Conservation (phyloP, 2,797 vertebrate species). For the Pipistrellus pipistrellus region DNA sequence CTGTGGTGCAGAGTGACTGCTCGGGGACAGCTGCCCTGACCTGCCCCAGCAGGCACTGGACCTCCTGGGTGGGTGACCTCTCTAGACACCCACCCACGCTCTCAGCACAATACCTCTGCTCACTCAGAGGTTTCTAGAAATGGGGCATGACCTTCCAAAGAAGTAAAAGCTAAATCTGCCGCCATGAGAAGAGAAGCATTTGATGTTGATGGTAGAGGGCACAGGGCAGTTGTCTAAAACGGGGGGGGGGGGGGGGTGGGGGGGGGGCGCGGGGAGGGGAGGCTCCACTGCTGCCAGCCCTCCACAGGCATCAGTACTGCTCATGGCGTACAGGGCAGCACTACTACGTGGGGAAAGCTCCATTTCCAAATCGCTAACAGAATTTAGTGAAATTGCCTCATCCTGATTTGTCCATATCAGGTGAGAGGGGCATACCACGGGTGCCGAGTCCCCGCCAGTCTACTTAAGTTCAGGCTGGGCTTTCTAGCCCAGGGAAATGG, state of each 20-base stretch:
- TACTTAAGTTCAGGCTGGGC: neutral
- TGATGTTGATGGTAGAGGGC: neutral
- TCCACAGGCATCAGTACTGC: neutral
- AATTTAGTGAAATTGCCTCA: neutral
- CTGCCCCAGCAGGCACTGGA: neutral
- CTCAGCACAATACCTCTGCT: neutral
- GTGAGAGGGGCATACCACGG: neutral
- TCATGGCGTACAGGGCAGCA: neutral
- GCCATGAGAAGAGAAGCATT: neutral
- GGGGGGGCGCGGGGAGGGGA: too few relatives aligned
- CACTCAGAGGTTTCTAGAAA: conserved; percentile 6
- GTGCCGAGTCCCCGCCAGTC: neutral
- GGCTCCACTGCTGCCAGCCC: neutral
- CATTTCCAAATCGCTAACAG: neutral
- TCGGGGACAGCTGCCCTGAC: conserved; percentile 46
- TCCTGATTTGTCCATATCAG: neutral
- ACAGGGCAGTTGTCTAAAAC: neutral
- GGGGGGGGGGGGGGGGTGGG: neutral
- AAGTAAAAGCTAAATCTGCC: neutral
- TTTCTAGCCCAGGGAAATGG: conserved; percentile 47
- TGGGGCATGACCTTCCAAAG: neutral
- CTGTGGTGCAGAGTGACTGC: conserved; percentile 58
- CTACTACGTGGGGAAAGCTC: neutral
- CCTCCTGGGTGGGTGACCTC: conserved; percentile 47
- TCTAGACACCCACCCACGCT: conserved; percentile 24